Evolutionary conservation across 2,113 vertebrate genomes (phyloP), one percentile per base, ranked within the genome.

Genomic region (Sander vitreus): DNA sequence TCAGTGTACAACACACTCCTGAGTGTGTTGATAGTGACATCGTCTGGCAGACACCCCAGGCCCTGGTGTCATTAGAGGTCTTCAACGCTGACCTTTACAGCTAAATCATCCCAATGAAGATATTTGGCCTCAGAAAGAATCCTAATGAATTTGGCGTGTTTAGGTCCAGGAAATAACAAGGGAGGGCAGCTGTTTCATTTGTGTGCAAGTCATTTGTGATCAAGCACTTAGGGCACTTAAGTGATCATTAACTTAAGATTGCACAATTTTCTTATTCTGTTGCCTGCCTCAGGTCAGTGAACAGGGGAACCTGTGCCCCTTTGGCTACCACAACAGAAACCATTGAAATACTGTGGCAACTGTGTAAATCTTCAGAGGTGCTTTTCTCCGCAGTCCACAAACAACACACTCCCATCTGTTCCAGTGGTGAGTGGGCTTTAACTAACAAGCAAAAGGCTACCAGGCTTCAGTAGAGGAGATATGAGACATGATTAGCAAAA

Each of bases 81-180:
- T 78, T 85, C 83, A 87, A 62, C 5, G 13, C 58, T 93, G 91
- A 93, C 88, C 92, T 92, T 92, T 91, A 83, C 72, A 86, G 62
- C 76, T 71, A 86, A 85, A 90, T 91, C 84, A 91, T 84, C 60
- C 75, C 79, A 80, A 87, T 91, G 85, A 93, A 91, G 88, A 83
- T 75, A 78, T 90, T 33, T 76, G 30, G 76, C 60, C 74, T 78
- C 19, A 23, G 51, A 85, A 75, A 67, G 85, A 89, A 85, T 92
- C 67, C 39, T 75, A 89, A 90, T 91, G 53, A 91, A 88, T 86
- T 85, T 74, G 84, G 58, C 12, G 0, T 62, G 57, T 78, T 80
- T 57, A 21, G 16, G 68, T 86, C 50, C 66, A 30, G 8, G 27
- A 72, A 65, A 63, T 58, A 80, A 65, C 8, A 73, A 27, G 5